phyloP scores from a whole-genome alignment of 2,113 vertebrate species.

The Centrocercus urophasianus region DNA sequence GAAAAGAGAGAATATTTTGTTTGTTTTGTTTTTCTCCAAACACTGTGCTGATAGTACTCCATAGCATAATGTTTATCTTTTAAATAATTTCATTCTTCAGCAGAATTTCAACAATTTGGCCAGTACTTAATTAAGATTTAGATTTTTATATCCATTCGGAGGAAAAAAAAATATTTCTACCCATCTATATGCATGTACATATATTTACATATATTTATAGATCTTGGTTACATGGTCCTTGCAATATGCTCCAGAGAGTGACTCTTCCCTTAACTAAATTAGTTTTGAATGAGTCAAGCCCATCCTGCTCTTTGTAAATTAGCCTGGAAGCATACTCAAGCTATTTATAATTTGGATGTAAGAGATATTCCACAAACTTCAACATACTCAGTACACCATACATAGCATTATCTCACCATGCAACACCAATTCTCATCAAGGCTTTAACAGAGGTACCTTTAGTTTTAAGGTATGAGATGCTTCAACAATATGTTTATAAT shows the following conservation, averaged over 20 bases:
- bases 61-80: background rate
- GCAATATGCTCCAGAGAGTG: background rate
- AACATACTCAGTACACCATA: background rate
- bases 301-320: background rate
- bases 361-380: background rate
- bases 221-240: background rate
- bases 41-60: background rate
- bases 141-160: background rate
- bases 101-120: background rate
- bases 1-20: background rate
- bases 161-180: background rate
- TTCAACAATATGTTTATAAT: background rate
- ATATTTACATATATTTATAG: background rate
- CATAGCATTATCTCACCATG: rapidly evolving
- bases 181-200: background rate
- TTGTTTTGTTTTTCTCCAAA: background rate
- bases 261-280: background rate
- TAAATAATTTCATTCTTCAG: background rate
- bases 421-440: background rate
- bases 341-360: background rate
- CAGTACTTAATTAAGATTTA: background rate
- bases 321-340: background rate
- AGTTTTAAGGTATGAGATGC: background rate
- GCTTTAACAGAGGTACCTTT: background rate
- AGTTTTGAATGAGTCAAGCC: background rate